Percentiles rank a stretch among this genome's conserved stretches.
These are phyloP conservation scores for Diadegma fenestrale DNA, from an alignment of 2,888 invertebrate genomes.

Conservation along the genomic window DNA sequence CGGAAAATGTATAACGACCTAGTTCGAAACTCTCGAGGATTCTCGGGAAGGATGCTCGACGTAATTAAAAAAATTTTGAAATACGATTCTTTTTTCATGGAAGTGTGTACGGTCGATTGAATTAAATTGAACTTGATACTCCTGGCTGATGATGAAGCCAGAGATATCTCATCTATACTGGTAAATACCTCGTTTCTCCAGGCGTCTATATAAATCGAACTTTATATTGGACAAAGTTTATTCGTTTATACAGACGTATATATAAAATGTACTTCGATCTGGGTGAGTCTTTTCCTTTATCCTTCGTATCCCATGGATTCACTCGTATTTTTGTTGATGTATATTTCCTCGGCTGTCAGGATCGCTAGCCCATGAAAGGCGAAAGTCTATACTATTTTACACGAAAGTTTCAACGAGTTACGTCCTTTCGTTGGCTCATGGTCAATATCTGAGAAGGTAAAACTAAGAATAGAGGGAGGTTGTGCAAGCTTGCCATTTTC, in stretches of 20 bases:
- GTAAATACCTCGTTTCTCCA: not conserved
- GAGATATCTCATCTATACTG: not conserved
- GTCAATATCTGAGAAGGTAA: not conserved
- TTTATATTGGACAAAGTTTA: conserved; percentile 27
- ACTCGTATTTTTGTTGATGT: conserved; percentile 48
- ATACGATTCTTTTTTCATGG: no score
- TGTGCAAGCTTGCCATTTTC: conserved; percentile 50
- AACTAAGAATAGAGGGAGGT: conserved; percentile 31
- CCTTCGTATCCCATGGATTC: conserved; percentile 21
- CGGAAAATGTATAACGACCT: not conserved
- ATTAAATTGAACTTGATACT: not conserved
- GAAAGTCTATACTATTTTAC: not conserved
- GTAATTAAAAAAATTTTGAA: no score
- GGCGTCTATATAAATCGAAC: not conserved
- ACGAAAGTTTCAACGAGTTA: not conserved
- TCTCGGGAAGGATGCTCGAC: not conserved
- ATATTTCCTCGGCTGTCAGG: conserved; percentile 34
- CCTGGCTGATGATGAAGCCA: not conserved
- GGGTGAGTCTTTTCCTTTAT: conserved; percentile 47
- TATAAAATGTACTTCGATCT: conserved; percentile 30
- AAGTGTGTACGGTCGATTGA: not conserved
- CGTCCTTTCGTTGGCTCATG: not conserved
- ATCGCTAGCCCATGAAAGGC: not conserved
- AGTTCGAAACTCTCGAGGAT: not conserved
- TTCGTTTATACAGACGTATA: conserved; percentile 23